Percentiles rank a stretch among this genome's conserved stretches.
Evolutionary conservation across 2,797 vertebrate genomes (phyloP).

Genomic region (Loris lydekkerianus): DNA sequence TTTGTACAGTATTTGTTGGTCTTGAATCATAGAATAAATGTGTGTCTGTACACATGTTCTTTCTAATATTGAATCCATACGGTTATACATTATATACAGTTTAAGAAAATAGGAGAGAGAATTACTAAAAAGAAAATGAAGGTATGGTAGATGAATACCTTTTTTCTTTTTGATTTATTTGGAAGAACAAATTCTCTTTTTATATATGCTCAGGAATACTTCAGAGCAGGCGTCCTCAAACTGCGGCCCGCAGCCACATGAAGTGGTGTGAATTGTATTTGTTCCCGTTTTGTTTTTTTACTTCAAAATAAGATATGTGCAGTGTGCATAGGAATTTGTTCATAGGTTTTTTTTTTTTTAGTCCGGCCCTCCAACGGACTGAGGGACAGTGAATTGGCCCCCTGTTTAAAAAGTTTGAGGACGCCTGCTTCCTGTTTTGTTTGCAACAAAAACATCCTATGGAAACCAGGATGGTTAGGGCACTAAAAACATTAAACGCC

Average conservation of each 20-base stretch:
- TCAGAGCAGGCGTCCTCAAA: not conserved
- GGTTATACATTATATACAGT: not conserved
- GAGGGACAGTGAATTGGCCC: no score
- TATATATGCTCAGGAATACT: not conserved
- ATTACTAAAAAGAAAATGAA: not conserved
- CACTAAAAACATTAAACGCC: not conserved
- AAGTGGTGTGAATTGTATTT: no score
- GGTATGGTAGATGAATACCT: not conserved
- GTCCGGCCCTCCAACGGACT: no score
- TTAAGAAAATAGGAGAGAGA: conserved; percentile 9
- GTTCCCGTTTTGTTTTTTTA: no score
- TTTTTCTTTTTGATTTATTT: not conserved
- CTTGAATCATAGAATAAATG: not conserved
- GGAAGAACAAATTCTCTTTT: conserved; percentile 13
- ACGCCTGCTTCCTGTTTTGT: not conserved
- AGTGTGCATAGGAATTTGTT: no score
- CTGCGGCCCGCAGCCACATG: no score
- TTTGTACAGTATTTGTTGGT: not conserved
- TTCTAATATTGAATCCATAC: not conserved
- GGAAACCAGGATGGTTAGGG: not conserved
- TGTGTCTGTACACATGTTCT: not conserved
- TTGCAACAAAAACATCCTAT: not conserved
- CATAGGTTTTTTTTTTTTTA: no score
- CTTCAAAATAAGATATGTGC: no score
- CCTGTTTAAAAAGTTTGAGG: no score